These are phyloP conservation scores for Melieria omissa DNA, from an alignment of 2,888 invertebrate species.

Conservation along the genomic window DNA sequence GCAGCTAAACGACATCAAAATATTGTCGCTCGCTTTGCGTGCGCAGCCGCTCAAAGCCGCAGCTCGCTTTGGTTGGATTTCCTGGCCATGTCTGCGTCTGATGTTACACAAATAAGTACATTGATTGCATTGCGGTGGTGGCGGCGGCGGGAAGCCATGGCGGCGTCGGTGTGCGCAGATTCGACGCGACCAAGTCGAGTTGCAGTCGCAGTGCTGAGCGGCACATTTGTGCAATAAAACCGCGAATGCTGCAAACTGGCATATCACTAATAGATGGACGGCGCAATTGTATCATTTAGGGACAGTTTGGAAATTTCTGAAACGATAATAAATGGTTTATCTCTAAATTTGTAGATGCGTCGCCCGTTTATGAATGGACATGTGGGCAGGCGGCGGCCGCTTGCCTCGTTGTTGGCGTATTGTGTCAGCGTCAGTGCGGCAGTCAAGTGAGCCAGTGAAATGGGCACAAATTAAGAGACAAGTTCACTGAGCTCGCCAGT, in stretches of 20 bases:
- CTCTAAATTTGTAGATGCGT: slow-evolving; percentile 22
- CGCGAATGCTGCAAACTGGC: slow-evolving; percentile 23
- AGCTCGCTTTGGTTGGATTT: slow-evolving; percentile 6
- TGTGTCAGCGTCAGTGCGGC: too few species aligned
- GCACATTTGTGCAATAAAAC: slow-evolving; percentile 10
- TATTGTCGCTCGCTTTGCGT: slow-evolving; percentile 20
- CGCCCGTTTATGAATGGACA: slow-evolving; percentile 1
- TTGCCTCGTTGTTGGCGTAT: too few species aligned
- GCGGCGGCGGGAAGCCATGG: not conserved
- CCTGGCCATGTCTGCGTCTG: slow-evolving; percentile 22
- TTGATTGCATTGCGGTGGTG: slow-evolving; percentile 23
- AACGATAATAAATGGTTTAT: slow-evolving; percentile 62
- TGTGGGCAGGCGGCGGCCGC: not conserved
- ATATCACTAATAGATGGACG: slow-evolving; percentile 31
- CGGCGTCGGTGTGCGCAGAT: slow-evolving; percentile 14
- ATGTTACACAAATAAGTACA: slow-evolving; percentile 39
- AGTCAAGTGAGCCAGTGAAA: too few species aligned
- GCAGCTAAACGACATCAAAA: slow-evolving; percentile 39
- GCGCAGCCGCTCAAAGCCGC: not conserved
- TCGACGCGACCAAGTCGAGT: slow-evolving; percentile 9
- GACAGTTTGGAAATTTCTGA: slow-evolving; percentile 42
- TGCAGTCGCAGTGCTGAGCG: too few species aligned
- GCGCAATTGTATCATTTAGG: slow-evolving; percentile 43
- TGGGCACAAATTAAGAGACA: too few species aligned
- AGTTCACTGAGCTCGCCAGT: too few species aligned